These are phyloP conservation scores for Halocaridina rubra DNA, from an alignment of 2,888 invertebrate genomes.

Conservation along the genomic window DNA sequence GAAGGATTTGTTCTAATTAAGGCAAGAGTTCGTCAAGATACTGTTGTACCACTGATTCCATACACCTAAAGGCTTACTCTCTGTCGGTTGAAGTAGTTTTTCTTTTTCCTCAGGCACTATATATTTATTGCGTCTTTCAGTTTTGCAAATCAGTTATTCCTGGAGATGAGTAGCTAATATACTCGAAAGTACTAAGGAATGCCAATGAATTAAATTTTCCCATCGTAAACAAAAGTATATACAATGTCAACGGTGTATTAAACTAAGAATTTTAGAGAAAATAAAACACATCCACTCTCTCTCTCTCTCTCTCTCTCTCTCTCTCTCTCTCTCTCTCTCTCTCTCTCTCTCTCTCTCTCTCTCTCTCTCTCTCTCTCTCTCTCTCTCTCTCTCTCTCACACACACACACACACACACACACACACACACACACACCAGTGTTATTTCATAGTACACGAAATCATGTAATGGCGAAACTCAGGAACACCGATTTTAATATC, in stretches of 20 bases:
- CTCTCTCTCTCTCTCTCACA: not conserved
- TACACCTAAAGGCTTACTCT: no score
- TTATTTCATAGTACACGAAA: not conserved
- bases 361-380: not conserved
- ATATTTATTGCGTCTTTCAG: not conserved
- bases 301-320: conserved; percentile 17
- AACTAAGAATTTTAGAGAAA: no score
- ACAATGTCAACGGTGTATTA: no score
- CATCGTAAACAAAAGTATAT: not conserved
- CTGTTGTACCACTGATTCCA: no score
- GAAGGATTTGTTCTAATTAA: no score
- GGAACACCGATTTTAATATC: not conserved
- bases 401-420: no score
- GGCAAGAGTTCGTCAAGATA: no score
- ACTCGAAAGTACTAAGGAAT: not conserved
- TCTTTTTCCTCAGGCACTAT: no score
- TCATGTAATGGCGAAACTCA: not conserved
- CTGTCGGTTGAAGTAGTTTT: no score
- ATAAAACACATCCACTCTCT: no score
- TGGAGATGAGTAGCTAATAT: not conserved
- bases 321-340: conserved; percentile 12
- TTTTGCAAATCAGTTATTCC: not conserved
- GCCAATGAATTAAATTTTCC: not conserved
- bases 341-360: not conserved
- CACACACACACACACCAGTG: no score